Base-by-base conservation (phyloP, 2,888 invertebrate species). In the Dasypolia templi region DNA sequence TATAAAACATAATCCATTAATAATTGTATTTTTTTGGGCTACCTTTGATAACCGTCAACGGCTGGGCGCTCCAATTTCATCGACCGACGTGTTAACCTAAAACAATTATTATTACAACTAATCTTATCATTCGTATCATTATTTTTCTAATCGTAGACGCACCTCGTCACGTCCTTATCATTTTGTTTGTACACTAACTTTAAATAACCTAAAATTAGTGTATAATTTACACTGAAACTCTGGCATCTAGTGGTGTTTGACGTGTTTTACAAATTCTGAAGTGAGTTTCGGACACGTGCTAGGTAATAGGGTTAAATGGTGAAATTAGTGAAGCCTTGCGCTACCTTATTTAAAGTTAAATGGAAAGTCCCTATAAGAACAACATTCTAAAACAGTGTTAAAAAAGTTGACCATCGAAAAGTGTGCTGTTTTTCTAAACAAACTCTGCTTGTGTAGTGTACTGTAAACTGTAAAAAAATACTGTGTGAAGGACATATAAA, bases 61-160 rank as follows among this genome's bases (percentile, higher is more conserved):
- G 83, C 64, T 70, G 35, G 78, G 69, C 69, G 83, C 51, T 58
- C 83, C 73, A 76, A 74, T 62, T 81, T 67, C 66, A 61, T 32
- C 35, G n/a, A 42, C n/a, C 51, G 55, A 72, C 79, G 46, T 62
- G 68, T 32, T 79, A 83, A 85, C 87, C 88, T 78, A 86, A 78
- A 87, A 79, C 55, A 53, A 62, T 72, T 77, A 79, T 80, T 73
- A 79, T 68, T 72, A 72, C 59, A 55, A 66, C 14, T 86, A 86
- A 93, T 92, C 92, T 93, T 91, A 92, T 92, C 93, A 64, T 42
- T 75, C 83, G 78, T 91, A 93, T 92, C 91, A 87, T 85, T 83
- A 90, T 82, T 86, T 86, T 87, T 89, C 89, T 94, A 94, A 93
- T 94, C 94, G 93, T 86, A 88, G 81, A 90, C 93, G 92, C 92